Conservation (phyloP, 2,113 vertebrate species). For the Chitala chitala region DNA sequence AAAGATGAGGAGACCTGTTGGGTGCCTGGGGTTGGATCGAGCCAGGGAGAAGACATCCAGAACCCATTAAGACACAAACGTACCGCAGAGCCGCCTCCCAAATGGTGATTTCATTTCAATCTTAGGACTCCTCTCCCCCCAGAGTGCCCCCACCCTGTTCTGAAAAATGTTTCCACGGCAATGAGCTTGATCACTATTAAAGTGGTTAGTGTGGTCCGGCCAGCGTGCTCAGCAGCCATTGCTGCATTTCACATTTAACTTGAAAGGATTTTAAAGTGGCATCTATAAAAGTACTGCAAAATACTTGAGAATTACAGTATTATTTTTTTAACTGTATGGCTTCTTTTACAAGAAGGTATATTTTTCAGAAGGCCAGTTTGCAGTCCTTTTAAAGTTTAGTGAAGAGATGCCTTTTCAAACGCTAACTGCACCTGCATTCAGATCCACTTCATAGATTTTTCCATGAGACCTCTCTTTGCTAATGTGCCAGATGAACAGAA, state of each 20-base stretch:
- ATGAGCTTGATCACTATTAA: not conserved
- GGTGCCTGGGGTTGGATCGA: not conserved
- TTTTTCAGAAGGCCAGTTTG: not conserved
- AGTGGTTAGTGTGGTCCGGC: not conserved
- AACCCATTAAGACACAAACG: not conserved
- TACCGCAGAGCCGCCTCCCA: not conserved
- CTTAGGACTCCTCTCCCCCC: not conserved
- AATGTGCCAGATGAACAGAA: too few species aligned
- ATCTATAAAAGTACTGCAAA: not conserved
- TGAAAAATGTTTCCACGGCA: not conserved
- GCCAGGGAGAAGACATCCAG: not conserved
- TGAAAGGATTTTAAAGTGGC: conserved; percentile 10
- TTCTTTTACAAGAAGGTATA: too few species aligned
- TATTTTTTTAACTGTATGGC: not conserved
- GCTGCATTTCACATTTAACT: not conserved
- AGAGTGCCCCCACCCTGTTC: too few species aligned
- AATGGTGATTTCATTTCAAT: not conserved
- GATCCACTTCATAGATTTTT: too few species aligned
- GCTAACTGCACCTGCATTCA: not conserved
- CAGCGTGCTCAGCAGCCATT: not conserved
- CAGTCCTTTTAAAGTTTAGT: not conserved
- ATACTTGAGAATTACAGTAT: not conserved
- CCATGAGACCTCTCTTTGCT: too few species aligned
- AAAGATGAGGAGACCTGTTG: not conserved
- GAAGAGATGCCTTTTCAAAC: not conserved